A percentile compares a stretch with the other conserved stretches of the same genome.
Evolutionary conservation across 2,888 invertebrate genomes (phyloP).

Genomic region (Athrips mouffetella): DNA sequence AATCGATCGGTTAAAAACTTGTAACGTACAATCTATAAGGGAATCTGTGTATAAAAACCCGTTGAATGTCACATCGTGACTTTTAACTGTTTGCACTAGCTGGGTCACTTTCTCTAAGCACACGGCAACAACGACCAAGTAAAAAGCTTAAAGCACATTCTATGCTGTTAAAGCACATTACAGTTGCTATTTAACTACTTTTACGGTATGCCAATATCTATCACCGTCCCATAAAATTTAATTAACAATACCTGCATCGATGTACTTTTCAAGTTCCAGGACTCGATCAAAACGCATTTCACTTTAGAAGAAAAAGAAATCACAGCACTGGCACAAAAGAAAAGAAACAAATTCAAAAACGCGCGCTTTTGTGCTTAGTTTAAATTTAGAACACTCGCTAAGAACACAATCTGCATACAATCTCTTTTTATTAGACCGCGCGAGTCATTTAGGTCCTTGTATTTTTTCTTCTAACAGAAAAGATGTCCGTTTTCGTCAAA

Average conservation of each 20-base stretch:
- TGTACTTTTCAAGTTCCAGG: constrained; percentile 38
- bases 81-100: constrained; percentile 39
- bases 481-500: constrained; percentile 73
- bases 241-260: constrained; percentile 60
- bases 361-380: constrained; percentile 9
- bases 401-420: constrained; percentile 2
- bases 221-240: constrained; percentile 13
- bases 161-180: neutral
- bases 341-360: constrained; percentile 13
- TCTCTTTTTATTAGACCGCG: constrained; percentile 27
- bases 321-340: constrained; percentile 29
- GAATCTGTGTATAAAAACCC: constrained; percentile 6
- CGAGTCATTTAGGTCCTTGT: constrained; percentile 11
- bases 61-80: constrained; percentile 38
- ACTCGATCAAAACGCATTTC: constrained; percentile 44
- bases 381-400: constrained; percentile 20
- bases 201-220: neutral
- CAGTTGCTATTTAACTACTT: neutral
- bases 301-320: constrained; percentile 38
- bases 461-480: constrained; percentile 44
- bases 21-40: neutral
- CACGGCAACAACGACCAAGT: constrained; percentile 21
- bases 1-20: too few relatives aligned
- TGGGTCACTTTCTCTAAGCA: constrained; percentile 45
- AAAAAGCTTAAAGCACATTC: constrained; percentile 17